Evolutionary conservation across 1,140 invertebrate species (phyloP).

Genomic region (Hydropsyche tenuis): DNA sequence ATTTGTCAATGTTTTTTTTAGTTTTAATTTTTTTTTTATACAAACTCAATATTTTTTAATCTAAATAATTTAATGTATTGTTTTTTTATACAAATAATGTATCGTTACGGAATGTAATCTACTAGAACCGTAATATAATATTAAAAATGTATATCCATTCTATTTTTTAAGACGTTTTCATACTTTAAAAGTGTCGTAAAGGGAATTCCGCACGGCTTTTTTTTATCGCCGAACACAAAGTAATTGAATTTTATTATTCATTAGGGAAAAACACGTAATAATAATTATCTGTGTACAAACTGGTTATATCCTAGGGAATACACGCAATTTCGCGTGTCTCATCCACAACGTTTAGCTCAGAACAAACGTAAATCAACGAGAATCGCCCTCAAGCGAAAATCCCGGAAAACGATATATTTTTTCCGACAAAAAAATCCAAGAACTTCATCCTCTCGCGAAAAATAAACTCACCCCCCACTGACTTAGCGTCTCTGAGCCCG

Average conservation of each 20-base stretch:
- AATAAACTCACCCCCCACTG: too few species aligned
- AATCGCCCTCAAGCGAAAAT: neutral
- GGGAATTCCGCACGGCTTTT: neutral
- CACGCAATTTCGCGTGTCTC: conserved; percentile 18
- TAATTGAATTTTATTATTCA: conserved; percentile 16
- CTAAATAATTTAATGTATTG: too few species aligned
- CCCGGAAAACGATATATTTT: neutral
- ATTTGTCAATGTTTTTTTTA: too few species aligned
- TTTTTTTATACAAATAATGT: too few species aligned
- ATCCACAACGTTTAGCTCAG: conserved; percentile 6
- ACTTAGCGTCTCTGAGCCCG: too few species aligned
- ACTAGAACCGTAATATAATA: too few species aligned
- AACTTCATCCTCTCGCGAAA: too few species aligned
- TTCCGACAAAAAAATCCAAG: neutral
- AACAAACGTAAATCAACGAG: neutral
- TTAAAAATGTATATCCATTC: too few species aligned
- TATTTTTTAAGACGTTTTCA: neutral
- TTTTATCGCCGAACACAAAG: neutral
- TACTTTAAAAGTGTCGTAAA: neutral
- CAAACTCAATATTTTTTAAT: too few species aligned
- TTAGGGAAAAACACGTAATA: neutral
- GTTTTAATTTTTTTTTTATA: too few species aligned
- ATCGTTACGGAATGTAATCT: too few species aligned
- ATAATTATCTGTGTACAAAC: conserved; percentile 13
- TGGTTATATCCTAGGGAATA: neutral